These are phyloP conservation scores for Elachura formosa DNA, from an alignment of 2,113 vertebrate genomes.

Conservation along the genomic window DNA sequence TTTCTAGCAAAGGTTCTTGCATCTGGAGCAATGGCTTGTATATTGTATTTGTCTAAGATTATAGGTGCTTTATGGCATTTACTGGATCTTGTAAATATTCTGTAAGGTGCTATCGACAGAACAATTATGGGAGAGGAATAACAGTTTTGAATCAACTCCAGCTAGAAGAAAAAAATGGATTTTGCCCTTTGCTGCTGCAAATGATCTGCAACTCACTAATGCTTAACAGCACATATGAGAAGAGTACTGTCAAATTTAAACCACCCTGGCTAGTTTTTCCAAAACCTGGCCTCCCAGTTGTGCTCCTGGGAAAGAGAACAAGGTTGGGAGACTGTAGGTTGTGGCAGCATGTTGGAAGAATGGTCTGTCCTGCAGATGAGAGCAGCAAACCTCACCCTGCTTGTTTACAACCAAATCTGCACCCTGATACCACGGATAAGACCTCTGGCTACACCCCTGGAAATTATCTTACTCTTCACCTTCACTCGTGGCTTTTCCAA, in stretches of 20 bases:
- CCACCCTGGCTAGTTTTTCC: not conserved
- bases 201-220: not conserved
- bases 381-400: not conserved
- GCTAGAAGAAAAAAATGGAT: not conserved
- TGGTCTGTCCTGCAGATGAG: not conserved
- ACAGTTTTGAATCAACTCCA: slow-evolving; percentile 6
- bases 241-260: not conserved
- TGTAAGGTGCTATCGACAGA: not conserved
- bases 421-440: not conserved
- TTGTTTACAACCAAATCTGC: not conserved
- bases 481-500: not conserved
- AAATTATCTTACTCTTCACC: not conserved
- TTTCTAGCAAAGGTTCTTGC: slow-evolving; percentile 15
- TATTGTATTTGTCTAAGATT: slow-evolving; percentile 30
- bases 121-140: slow-evolving; percentile 2
- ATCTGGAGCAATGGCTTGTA: slow-evolving; percentile 10
- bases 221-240: not conserved
- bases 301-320: not conserved
- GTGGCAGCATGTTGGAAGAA: not conserved
- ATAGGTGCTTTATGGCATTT: slow-evolving; percentile 12
- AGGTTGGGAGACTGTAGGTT: not conserved
- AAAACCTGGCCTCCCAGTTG: not conserved
- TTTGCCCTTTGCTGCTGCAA: not conserved
- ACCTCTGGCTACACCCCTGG: not conserved
- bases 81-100: slow-evolving; percentile 33